Base-by-base conservation (phyloP, 1,140 invertebrate genomes). In the Drosophila tropicalis region DNA sequence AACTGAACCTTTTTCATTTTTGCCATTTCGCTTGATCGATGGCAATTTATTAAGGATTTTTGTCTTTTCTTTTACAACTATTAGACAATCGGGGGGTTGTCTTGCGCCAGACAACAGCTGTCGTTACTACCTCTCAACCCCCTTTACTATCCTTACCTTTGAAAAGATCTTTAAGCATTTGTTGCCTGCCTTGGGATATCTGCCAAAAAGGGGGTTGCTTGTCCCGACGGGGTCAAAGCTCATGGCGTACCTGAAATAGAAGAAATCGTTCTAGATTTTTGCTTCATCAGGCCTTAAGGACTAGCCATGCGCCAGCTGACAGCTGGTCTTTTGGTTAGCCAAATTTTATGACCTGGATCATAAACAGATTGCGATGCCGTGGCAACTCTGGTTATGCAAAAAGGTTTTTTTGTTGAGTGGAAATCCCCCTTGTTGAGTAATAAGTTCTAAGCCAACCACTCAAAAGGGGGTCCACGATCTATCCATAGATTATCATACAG, bases 321-420 rank as follows among this genome's bases (percentile, higher is more conserved):
- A 58, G 34, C 56, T 58, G 56, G 44, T 7, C 55, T 40, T 29
- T 75, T 72, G 82, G 82, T 77, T 77, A 70, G 65, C 66, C 73
- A 76, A 77, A 80, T 72, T 83, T 76, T 67, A 40, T 29, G 67
- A 17, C 17, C 60, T 29, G n/a, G 36, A 15, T 62, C 72, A 64
- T 76, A 87, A 77, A 77, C 32, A 3, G 68, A 72, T 85, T 84
- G 77, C 77, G 70, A 44, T 68, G 70, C 77, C 56, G 81, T 58
- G 84, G 40, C 81, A 89, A 89, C 84, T 72, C 85, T 89, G 75
- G 69, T 89, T 89, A 70, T 90, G 84, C 84, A 85, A 89, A 84
- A 56, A 22, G 56, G 34, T 56, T 58, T 36, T 19, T 51, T 19
- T 56, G 17, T 44, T 39, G 81, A 84, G 81, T 39, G 56, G 61